Percentiles rank a stretch among this genome's conserved stretches.
phyloP scores from a whole-genome alignment of 2,888 invertebrate genomes.

The Tipula lateralis region DNA sequence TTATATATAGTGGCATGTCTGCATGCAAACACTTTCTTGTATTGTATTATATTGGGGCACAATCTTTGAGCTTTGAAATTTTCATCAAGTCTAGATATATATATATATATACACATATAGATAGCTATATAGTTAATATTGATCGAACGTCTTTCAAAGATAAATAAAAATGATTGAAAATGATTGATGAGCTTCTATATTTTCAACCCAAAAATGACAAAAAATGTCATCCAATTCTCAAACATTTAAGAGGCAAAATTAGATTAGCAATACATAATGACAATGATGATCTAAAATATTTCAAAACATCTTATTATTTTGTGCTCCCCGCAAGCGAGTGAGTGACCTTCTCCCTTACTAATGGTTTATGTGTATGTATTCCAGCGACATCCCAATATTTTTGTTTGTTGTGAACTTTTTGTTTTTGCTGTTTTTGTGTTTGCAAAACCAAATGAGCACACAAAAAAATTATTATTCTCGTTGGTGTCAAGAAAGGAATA shows the following conservation, averaged over 20 bases:
- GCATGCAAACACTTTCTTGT: too few species aligned
- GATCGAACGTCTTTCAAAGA: not conserved
- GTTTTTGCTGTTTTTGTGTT: not conserved
- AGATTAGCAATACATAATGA: constrained; percentile 1
- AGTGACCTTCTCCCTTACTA: not conserved
- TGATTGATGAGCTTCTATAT: not conserved
- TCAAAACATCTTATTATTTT: not conserved
- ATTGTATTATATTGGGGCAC: not conserved
- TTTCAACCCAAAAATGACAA: not conserved
- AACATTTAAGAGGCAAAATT: constrained; percentile 24
- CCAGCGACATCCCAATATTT: not conserved
- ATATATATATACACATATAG: not conserved
- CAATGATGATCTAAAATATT: not conserved
- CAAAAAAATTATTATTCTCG: not conserved
- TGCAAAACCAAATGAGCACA: not conserved
- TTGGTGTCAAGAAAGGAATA: not conserved
- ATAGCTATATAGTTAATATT: not conserved
- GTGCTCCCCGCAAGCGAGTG: not conserved
- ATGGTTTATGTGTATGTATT: not conserved
- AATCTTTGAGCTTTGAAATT: not conserved
- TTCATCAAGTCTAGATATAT: not conserved
- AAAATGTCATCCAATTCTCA: not conserved
- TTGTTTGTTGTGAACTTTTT: not conserved
- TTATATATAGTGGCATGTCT: not conserved
- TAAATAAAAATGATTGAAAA: constrained; percentile 24